Base-by-base conservation (phyloP, 2,113 vertebrate species). In the Anguilla rostrata region DNA sequence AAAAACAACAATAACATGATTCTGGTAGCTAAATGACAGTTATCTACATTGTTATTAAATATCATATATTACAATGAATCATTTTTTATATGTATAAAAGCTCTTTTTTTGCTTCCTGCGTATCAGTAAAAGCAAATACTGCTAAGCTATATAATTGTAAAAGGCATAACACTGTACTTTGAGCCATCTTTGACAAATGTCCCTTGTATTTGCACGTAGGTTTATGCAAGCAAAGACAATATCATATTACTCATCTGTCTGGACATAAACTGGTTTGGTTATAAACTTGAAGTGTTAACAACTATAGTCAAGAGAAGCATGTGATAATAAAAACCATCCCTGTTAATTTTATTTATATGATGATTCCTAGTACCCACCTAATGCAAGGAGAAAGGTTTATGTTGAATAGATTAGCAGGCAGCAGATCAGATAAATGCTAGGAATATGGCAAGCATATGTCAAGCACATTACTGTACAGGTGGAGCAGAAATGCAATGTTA, bases 21-120 rank as follows among this genome's bases (percentile, higher is more conserved):
- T 88, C 78, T 84, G 49, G 79, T 85, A 88, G 84, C 78, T 85
- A 88, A 85, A 89, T 40, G 78, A 85, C 39, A 86, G 26, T 26
- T 49, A 66, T 60, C 40, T 57, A 84, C 78, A 79, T 78, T 82
- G 85, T 57, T 6, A 39, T 41, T 57, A 41, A 6, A 40, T 49
- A 63, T 49, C 18, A 41, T 82, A 40, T 41, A 11, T 83, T 85
- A 79, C 49, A 82, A 26, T 81, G 41, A 56, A 78, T 82, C 85
- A 66, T 20, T 71, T 81, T 66, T 78, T 85, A 63, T 78, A 85
- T 71, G 66, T 85, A 79, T 39, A 12, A 75, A 22, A 82, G 41
- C 39, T 78, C 39, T 75, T 66, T 82, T 71, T 43, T 82, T 83
- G n/a, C 56, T 57, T 53, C 41, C 63, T 29, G 78, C 40, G n/a